Base-by-base conservation (phyloP, 2,113 vertebrate species). In the Neodon shergylaensis region DNA sequence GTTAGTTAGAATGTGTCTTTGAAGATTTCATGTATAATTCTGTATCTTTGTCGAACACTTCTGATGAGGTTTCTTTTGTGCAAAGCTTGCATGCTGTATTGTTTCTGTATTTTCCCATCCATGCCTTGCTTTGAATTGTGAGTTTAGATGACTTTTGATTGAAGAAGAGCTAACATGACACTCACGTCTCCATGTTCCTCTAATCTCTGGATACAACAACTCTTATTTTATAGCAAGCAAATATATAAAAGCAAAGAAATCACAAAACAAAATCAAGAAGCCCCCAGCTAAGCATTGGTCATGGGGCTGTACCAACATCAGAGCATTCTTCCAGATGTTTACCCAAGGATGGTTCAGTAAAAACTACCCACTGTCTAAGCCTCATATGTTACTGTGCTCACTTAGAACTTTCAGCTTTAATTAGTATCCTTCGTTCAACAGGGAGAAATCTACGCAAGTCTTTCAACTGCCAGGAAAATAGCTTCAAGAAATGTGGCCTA, bases 381-480 rank as follows among this genome's bases (percentile, higher is more conserved):
- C 19, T 83, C 70, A n/a, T 7, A 12, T 1, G 44, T 47, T 70
- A 58, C 21, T n/a, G 1, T 65, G 66, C 47, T 91, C 86, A 74
- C 42, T 87, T n/a, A 78, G 2, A 81, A 76, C 93, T 76, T 95
- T 90, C 82, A 33, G 21, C 79, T 93, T 93, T 44, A 81, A 92
- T 93, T 74, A 97, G 14, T 22, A 22, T 14, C 76, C 36, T 61
- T 76, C 22, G 49, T n/a, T 77, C 0, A 7, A 52, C 87, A 90
- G 28, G 52, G 16, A 54, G 58, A 92, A 91, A 90, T 79, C 91
- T 5, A 90, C 26, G 66, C 54, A 83, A 91, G 42, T 21, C 86
- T 95, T 95, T 92, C 68, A 92, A 68, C 77, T 42, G 17, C 84
- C 78, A 22, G 54, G 68, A 96, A 96, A 84, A 73, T 6, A 11